Conservation (phyloP, 1,140 invertebrate genomes). For the Anastatus disparis region DNA sequence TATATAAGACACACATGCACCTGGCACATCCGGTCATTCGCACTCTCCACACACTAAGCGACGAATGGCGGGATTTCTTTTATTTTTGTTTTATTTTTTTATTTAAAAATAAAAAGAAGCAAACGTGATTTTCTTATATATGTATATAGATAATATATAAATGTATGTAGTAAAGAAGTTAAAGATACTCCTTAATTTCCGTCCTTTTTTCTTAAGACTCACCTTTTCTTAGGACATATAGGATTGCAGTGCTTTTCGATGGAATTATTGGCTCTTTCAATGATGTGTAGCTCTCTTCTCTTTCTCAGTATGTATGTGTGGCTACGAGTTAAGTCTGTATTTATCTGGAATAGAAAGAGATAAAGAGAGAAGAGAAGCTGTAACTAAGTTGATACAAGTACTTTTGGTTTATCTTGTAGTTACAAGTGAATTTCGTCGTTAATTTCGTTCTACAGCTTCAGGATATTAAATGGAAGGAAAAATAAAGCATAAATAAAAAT, state of each 20-base stretch:
- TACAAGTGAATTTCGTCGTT: conserved; percentile 1
- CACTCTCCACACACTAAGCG: background rate
- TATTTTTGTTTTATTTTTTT: too few species aligned
- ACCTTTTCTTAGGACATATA: background rate
- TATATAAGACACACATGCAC: background rate
- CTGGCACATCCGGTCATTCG: conserved; percentile 29
- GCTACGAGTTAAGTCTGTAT: too few species aligned
- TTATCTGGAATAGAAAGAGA: background rate
- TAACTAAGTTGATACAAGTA: background rate
- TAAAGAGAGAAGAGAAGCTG: too few species aligned
- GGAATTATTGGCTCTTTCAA: conserved; percentile 13
- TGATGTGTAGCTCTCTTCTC: too few species aligned
- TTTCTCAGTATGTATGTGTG: too few species aligned
- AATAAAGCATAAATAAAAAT: too few species aligned
- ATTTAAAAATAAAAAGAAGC: too few species aligned
- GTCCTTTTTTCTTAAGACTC: background rate
- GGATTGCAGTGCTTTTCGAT: background rate
- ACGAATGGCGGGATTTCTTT: conserved; percentile 14
- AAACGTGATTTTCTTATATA: background rate
- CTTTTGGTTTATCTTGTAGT: conserved; percentile 14
- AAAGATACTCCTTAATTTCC: conserved; percentile 14
- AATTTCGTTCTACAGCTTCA: background rate
- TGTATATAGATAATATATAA: background rate
- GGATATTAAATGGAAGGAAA: too few species aligned
- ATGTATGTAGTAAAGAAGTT: background rate